Percentiles rank a stretch among this genome's conserved stretches.
These are phyloP conservation scores for Sturnus vulgaris DNA, from an alignment of 2,113 vertebrate species.

Conservation along the genomic window DNA sequence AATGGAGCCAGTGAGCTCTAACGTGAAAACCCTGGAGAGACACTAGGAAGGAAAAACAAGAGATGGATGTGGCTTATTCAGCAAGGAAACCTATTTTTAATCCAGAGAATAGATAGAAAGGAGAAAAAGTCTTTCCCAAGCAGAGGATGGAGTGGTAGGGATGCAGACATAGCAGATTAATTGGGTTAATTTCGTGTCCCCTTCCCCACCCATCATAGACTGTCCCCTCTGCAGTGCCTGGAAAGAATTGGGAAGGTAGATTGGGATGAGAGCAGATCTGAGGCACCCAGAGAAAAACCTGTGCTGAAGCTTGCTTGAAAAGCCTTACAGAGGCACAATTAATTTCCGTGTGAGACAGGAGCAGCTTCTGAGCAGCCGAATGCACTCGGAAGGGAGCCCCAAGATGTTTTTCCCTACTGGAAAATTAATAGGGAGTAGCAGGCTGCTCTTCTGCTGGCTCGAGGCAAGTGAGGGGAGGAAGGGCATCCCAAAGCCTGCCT, in stretches of 20 bases:
- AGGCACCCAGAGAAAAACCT: neutral
- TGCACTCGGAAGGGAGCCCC: neutral
- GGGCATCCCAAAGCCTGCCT: slow-evolving; percentile 30
- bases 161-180: neutral
- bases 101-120: neutral
- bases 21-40: neutral
- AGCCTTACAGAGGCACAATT: neutral
- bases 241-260: neutral
- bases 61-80: neutral
- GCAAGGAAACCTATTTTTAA: neutral
- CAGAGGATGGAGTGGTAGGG: neutral
- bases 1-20: neutral
- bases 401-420: slow-evolving; percentile 38
- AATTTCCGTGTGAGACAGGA: neutral
- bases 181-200: neutral
- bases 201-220: neutral
- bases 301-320: neutral
- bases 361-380: neutral
- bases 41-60: neutral
- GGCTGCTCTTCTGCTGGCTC: slow-evolving; percentile 15
- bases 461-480: slow-evolving; percentile 10
- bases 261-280: neutral
- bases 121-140: neutral
- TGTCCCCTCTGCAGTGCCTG: neutral
- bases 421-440: slow-evolving; percentile 57